phyloP scores from a whole-genome alignment of 2,797 vertebrate genomes.

The Columba guinea region DNA sequence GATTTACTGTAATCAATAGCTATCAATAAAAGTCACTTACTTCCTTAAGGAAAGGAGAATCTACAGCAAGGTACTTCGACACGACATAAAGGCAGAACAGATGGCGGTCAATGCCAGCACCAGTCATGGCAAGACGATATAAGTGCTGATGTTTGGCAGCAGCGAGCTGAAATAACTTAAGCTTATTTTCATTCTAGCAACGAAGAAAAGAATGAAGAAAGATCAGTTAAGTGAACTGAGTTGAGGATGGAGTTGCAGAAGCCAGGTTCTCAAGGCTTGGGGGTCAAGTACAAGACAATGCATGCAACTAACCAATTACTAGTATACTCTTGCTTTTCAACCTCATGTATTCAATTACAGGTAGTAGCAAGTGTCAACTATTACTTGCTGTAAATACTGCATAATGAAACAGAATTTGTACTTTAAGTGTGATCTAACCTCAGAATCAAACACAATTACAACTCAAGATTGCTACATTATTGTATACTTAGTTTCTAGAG shows the following conservation, averaged over 20 bases:
- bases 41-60: constrained; percentile 95
- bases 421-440: not conserved
- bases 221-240: not conserved
- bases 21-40: constrained; percentile 63
- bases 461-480: not conserved
- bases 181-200: constrained; percentile 82
- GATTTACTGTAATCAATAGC: not conserved
- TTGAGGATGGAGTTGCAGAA: not conserved
- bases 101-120: constrained; percentile 93
- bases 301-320: not conserved
- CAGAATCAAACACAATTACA: not conserved
- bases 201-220: not conserved
- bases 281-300: not conserved
- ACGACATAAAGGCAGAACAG: constrained; percentile 98
- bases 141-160: constrained; percentile 89
- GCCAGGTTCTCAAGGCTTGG: not conserved
- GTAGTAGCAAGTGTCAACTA: not conserved
- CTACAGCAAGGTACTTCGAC: constrained; percentile 94
- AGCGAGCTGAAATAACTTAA: constrained; percentile 82
- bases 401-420: not conserved
- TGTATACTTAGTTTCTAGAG: not conserved
- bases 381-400: not conserved
- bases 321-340: not conserved
- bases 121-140: constrained; percentile 93
- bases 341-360: not conserved